phyloP scores from a whole-genome alignment of 2,797 vertebrate species.

The Leptoclinus maculatus region DNA sequence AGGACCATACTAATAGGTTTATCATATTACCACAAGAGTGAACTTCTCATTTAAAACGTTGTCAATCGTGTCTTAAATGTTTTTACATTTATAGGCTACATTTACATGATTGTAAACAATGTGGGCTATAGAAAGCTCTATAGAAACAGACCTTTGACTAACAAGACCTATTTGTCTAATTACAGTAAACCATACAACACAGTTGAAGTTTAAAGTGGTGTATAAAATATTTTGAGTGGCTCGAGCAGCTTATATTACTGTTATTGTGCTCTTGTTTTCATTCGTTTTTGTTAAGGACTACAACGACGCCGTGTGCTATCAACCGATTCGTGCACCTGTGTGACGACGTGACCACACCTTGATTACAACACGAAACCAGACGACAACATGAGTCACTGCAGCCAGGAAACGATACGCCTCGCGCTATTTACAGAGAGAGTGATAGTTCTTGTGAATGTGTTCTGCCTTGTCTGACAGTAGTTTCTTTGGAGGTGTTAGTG shows the following conservation, averaged over 20 bases:
- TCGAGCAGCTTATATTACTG: background rate
- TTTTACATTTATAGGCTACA: background rate
- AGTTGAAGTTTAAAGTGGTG: background rate
- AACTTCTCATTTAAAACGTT: background rate
- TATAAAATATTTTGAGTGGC: too few relatives aligned
- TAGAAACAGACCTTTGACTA: background rate
- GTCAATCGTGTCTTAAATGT: background rate
- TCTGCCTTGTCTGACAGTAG: background rate
- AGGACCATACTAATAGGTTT: too few relatives aligned
- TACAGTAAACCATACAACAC: background rate
- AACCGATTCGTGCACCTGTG: conserved; percentile 53
- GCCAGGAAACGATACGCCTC: conserved; percentile 4
- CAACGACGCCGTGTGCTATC: background rate
- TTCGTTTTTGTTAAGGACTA: background rate
- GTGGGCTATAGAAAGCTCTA: background rate
- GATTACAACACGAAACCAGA: conserved; percentile 69
- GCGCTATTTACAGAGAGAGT: background rate
- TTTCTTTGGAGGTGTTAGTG: background rate
- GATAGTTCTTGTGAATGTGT: background rate
- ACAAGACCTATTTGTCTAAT: background rate
- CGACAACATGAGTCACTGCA: conserved; percentile 61
- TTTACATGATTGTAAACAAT: background rate
- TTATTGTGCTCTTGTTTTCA: background rate
- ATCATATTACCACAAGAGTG: background rate
- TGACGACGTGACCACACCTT: conserved; percentile 68